These are phyloP conservation scores for Phaenicophaeus curvirostris DNA, from an alignment of 2,797 vertebrate species.

Conservation along the genomic window DNA sequence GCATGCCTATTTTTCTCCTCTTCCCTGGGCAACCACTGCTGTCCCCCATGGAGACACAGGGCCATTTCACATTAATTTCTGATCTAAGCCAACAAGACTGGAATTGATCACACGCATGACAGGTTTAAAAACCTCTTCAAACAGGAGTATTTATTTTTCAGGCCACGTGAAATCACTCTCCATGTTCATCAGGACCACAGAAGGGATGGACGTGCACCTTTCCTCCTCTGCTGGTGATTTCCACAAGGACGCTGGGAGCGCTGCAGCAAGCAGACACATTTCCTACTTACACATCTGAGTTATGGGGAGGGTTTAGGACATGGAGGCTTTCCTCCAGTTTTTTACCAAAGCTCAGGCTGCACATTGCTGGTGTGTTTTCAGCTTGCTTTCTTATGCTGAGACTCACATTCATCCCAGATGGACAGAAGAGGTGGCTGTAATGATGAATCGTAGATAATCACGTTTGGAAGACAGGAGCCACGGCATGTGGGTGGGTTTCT, in stretches of 20 bases:
- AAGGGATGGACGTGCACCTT: rapidly evolving
- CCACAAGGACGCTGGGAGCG: rapidly evolving
- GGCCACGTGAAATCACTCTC: not conserved
- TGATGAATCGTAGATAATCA: not conserved
- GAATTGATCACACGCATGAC: not conserved
- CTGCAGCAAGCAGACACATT: not conserved
- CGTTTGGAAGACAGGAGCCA: not conserved
- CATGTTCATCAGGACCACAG: not conserved
- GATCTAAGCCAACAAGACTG: not conserved
- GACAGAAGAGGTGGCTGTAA: not conserved
- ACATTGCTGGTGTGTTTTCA: not conserved
- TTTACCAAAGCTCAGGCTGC: not conserved
- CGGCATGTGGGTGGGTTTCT: not conserved
- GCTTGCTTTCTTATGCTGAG: not conserved
- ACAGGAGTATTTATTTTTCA: not conserved
- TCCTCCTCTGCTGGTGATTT: not conserved
- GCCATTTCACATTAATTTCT: not conserved
- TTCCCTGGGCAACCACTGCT: not conserved
- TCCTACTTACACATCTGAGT: not conserved
- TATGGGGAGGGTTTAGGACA: not conserved
- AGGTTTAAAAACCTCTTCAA: not conserved
- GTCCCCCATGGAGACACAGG: not conserved
- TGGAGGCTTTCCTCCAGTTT: not conserved
- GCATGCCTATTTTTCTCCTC: not conserved
- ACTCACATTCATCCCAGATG: rapidly evolving